phyloP scores from a whole-genome alignment of 2,797 vertebrate species.

The Notoglanidium macrostoma region DNA sequence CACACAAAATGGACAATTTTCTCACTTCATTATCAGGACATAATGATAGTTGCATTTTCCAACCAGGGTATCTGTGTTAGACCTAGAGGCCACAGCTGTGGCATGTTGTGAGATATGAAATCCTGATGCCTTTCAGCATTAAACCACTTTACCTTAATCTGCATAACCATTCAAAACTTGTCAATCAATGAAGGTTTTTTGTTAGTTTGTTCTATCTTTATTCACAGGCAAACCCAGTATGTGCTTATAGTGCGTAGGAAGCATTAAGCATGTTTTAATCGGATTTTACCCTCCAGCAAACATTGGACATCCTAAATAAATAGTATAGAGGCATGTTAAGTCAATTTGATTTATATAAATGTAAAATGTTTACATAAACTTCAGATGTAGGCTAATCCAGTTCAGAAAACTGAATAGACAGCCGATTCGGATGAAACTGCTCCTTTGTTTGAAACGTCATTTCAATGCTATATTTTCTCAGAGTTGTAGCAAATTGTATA shows the following conservation, averaged over 20 bases:
- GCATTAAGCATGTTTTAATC: not conserved
- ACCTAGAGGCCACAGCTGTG: conserved; percentile 15
- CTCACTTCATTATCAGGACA: not conserved
- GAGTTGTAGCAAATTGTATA: not conserved
- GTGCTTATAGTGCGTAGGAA: not conserved
- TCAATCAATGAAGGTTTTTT: not conserved
- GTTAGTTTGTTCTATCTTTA: not conserved
- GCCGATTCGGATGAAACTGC: not conserved
- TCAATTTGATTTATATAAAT: not conserved
- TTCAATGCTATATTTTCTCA: conserved; percentile 3
- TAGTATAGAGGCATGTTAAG: not conserved
- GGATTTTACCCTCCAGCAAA: not conserved
- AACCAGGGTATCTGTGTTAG: not conserved
- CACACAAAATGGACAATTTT: not conserved
- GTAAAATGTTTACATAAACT: not conserved
- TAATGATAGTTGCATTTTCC: conserved; percentile 1
- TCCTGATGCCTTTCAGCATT: not conserved
- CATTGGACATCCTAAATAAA: not conserved
- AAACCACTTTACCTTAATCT: too few relatives aligned
- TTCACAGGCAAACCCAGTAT: not conserved
- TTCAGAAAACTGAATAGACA: conserved; percentile 17
- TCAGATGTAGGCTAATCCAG: conserved; percentile 35
- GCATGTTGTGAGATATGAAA: not conserved
- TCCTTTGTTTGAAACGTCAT: not conserved
- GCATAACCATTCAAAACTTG: too few relatives aligned